Evolutionary conservation across 1,140 invertebrate genomes (phyloP).

Genomic region (Trinorchestia longiramus): DNA sequence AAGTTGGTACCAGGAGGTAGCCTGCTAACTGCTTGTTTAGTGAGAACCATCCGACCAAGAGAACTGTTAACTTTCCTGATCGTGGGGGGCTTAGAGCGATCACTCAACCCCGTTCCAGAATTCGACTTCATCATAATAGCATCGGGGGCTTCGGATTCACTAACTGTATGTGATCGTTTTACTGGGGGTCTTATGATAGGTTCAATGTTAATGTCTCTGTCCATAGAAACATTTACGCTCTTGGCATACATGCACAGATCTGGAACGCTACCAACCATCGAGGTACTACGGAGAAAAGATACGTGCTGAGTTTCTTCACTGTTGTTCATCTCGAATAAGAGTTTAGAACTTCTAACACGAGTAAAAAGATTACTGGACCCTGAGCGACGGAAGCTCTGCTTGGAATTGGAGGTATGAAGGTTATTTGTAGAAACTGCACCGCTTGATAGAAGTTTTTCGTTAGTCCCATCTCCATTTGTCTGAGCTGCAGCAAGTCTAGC

Average conservation of each 20-base stretch:
- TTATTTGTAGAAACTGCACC: neutral
- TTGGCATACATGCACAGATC: constrained; percentile 63
- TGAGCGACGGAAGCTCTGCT: neutral
- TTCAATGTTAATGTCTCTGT: constrained; percentile 29
- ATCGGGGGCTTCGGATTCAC: neutral
- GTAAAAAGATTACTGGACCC: neutral
- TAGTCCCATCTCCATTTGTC: neutral
- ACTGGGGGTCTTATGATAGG: neutral
- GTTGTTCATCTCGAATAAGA: constrained; percentile 30
- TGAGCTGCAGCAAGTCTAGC: neutral
- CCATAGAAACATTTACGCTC: neutral
- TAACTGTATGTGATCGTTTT: constrained; percentile 19
- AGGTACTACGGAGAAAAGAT: constrained; percentile 62
- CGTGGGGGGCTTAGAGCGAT: neutral
- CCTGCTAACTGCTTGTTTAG: neutral
- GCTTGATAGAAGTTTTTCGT: neutral
- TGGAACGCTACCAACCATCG: constrained; percentile 65
- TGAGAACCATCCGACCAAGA: neutral
- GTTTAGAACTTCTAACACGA: constrained; percentile 4
- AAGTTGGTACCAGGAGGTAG: neutral
- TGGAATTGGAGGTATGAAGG: neutral
- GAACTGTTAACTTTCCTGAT: neutral
- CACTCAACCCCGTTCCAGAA: neutral
- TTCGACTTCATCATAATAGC: constrained; percentile 4
- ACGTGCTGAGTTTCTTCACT: constrained; percentile 60